Percentiles rank a stretch among this genome's conserved stretches.
Evolutionary conservation across 2,797 vertebrate species (phyloP).

Genomic region (Sebastes paucispinis): DNA sequence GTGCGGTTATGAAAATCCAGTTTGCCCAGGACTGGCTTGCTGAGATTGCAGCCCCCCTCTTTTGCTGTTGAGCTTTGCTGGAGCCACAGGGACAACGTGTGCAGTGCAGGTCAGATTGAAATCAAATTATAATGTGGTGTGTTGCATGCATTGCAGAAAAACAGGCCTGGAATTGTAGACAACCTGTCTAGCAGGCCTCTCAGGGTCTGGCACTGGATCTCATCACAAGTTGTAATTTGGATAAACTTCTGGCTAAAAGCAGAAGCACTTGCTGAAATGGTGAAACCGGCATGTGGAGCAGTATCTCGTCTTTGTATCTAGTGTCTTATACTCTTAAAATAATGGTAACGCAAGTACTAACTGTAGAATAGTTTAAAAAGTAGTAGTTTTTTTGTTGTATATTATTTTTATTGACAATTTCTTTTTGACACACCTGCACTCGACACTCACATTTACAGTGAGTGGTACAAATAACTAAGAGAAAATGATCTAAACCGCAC

Average conservation of each 20-base stretch:
- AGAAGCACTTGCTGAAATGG: slow-evolving; percentile 22
- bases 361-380: not conserved
- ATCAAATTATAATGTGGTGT: slow-evolving; percentile 29
- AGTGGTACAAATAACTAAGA: too few relatives aligned
- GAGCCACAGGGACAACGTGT: slow-evolving; percentile 17
- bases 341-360: not conserved
- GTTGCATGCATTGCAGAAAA: slow-evolving; percentile 3
- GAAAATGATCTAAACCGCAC: too few relatives aligned
- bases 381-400: not conserved
- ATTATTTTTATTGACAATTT: too few relatives aligned
- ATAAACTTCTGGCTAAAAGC: slow-evolving; percentile 30
- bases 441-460: too few relatives aligned
- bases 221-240: slow-evolving; percentile 48
- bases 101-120: slow-evolving; percentile 36
- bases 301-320: not conserved
- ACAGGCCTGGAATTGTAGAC: not conserved
- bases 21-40: not conserved
- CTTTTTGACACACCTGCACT: too few relatives aligned
- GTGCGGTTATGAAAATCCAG: not conserved
- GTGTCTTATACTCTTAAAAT: not conserved
- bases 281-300: not conserved
- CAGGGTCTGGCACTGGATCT: not conserved
- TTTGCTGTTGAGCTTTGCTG: not conserved
- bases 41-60: not conserved
- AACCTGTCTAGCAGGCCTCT: slow-evolving; percentile 9